phyloP scores from a whole-genome alignment of 2,113 vertebrate genomes.

The Euleptes europaea region DNA sequence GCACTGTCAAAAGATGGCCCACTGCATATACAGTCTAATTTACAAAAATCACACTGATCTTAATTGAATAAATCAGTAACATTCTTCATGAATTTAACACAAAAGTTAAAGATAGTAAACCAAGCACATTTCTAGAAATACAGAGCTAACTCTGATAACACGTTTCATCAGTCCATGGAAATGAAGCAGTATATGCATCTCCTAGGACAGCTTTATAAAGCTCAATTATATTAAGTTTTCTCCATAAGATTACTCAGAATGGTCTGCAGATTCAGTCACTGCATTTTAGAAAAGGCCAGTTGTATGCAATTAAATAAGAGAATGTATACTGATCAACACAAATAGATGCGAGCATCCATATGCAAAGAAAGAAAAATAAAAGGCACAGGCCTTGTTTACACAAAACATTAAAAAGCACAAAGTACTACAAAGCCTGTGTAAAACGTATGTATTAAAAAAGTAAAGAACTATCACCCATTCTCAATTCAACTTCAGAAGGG shows the following conservation, averaged over 20 bases:
- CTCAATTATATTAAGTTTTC: not conserved
- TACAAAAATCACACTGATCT: rapidly evolving
- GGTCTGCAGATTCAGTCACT: not conserved
- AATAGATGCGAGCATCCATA: not conserved
- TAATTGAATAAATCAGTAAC: not conserved
- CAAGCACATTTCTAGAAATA: not conserved
- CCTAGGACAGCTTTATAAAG: not conserved
- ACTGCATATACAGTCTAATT: not conserved
- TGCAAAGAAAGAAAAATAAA: not conserved
- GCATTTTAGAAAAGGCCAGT: constrained; percentile 28
- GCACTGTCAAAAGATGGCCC: not conserved
- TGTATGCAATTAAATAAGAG: not conserved
- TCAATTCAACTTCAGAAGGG: too few relatives aligned
- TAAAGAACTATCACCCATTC: too few relatives aligned
- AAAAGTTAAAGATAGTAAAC: not conserved
- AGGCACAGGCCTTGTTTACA: too few relatives aligned
- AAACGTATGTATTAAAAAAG: too few relatives aligned
- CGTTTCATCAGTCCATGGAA: not conserved
- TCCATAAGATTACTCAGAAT: not conserved
- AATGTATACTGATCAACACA: constrained; percentile 6
- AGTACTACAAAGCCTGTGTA: too few relatives aligned
- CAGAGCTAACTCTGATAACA: not conserved
- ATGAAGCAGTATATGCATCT: not conserved
- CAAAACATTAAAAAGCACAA: too few relatives aligned
- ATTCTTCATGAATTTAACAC: not conserved